Evolutionary conservation across 1,140 invertebrate species (phyloP).

Genomic region (Drosophila elegans): DNA sequence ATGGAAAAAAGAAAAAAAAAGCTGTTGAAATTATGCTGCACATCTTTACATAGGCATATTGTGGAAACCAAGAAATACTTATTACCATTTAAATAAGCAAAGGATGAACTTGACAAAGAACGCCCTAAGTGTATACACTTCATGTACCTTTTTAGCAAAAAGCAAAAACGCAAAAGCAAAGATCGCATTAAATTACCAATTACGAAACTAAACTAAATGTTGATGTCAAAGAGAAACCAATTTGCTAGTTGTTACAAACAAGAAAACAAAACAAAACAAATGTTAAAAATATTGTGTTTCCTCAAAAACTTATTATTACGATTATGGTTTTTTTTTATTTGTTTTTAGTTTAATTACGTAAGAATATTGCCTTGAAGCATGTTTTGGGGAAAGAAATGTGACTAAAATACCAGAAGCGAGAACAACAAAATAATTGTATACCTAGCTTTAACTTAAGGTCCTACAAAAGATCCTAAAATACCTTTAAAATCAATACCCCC

Average conservation of each 20-base stretch:
- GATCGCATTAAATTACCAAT: conserved; percentile 41
- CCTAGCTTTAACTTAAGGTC: conserved; percentile 27
- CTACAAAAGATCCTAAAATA: not conserved
- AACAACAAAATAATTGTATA: conserved; percentile 37
- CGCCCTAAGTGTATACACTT: conserved; percentile 72
- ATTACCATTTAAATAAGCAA: conserved; percentile 22
- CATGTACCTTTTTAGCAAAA: conserved; percentile 80
- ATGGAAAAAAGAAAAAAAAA: not conserved
- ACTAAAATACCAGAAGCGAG: conserved; percentile 6
- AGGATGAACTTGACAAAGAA: conserved; percentile 45
- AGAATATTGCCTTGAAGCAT: conserved; percentile 16
- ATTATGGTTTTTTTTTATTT: conserved; percentile 18
- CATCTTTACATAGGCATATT: conserved; percentile 18
- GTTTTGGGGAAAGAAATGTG: conserved; percentile 7
- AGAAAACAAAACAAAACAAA: not conserved
- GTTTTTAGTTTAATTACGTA: conserved; percentile 1
- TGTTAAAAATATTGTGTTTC: conserved; percentile 22
- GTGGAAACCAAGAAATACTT: conserved; percentile 39
- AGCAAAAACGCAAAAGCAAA: conserved; percentile 29
- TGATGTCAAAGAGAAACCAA: conserved; percentile 46
- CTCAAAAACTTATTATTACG: conserved; percentile 8
- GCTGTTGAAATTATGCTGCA: conserved; percentile 29
- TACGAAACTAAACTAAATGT: conserved; percentile 31
- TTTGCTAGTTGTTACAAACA: conserved; percentile 47
- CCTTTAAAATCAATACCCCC: not conserved